Base-by-base conservation (phyloP, 2,113 vertebrate species). In the Pyrgilauda ruficollis region DNA sequence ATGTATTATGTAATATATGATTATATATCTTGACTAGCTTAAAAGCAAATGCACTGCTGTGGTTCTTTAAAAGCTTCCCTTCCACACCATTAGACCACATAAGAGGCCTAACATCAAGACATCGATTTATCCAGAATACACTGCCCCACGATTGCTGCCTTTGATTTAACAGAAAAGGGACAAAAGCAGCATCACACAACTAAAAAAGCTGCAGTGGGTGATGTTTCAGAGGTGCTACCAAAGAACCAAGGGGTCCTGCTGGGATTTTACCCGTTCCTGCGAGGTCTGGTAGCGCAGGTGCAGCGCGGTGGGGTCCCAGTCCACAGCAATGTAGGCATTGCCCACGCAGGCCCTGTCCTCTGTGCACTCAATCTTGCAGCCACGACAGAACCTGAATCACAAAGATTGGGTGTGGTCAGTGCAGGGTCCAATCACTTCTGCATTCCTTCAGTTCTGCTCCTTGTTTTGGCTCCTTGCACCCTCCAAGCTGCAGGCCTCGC, bases 261-360 rank as follows among this genome's bases (percentile, higher is more conserved):
- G 61, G n/a, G 11, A 1, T 28, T 77, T 98, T 97, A 99, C 99
- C 98, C 99, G 98, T 96, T 99, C 99, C 94, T 99, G 99, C 6
- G 99, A 99, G 1, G 99, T 99, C 96, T 99, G 99, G 97, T 99
- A 99, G 94, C 99, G 99, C 69, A 99, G 99, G 90, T 99, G 99
- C 70, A 99, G 98, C 0, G 99, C 99, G 0, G 99, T 99, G 24
- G 99, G 99, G 93, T 99, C 99, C 99, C 99, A 99, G 97, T 99
- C 99, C 30, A 99, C 99, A 26, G 99, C 99, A n/a, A 99, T 99
- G 81, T 98, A 99, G 49, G 99, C 99, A 28, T 98, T 99, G 66
- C 99, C 99, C 61, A 99, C 98, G 46, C 98, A 98, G 12, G 99
- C 99, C 89, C 98, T 97, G 28, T 99, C 99, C 89, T 99, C 99